Evolutionary conservation across 2,888 invertebrate species (phyloP), one percentile per base, ranked within the genome.

Genomic region (Thyatira batis): DNA sequence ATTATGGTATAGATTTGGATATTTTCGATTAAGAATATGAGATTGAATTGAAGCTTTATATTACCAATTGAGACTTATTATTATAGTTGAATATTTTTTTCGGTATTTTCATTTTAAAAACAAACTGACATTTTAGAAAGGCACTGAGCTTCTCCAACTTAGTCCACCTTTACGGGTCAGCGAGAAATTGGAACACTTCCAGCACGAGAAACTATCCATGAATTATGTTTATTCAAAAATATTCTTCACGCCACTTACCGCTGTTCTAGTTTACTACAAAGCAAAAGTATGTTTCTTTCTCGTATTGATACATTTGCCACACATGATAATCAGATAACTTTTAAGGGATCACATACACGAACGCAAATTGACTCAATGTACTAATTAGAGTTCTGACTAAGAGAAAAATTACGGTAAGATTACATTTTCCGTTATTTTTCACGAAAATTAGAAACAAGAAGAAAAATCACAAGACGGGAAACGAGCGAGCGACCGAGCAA

Each of bases 241-340:
- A 63, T 68, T 75, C 71, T 67, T 60, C 60, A 72, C 55, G 65
- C 60, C 56, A 85, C 90, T 87, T 87, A 91, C 90, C 85, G 80
- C 79, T 85, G 75, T 80, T 80, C 76, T 76, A 81, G 73, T 77
- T 81, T 77, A 82, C 69, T 85, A 83, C 73, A 82, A 83, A 74
- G 78, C 79, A 73, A 78, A 87, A 85, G 84, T 88, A 84, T 88
- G 89, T 87, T 89, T 88, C 87, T 86, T 90, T 84, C 82, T 88
- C 71, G 78, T 87, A 76, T 85, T 89, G 74, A 83, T 82, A 78
- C 80, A 78, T 85, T 84, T 85, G 84, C 80, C 82, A 85, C 89
- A 89, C 89, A 89, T 87, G 81, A 77, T 86, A 73, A 64, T 77
- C 76, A 76, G 64, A 73, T 65, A 61, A 60, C 58, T 58, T 64